These are phyloP conservation scores for Elegia similella DNA, from an alignment of 2,888 invertebrate genomes.

Conservation along the genomic window DNA sequence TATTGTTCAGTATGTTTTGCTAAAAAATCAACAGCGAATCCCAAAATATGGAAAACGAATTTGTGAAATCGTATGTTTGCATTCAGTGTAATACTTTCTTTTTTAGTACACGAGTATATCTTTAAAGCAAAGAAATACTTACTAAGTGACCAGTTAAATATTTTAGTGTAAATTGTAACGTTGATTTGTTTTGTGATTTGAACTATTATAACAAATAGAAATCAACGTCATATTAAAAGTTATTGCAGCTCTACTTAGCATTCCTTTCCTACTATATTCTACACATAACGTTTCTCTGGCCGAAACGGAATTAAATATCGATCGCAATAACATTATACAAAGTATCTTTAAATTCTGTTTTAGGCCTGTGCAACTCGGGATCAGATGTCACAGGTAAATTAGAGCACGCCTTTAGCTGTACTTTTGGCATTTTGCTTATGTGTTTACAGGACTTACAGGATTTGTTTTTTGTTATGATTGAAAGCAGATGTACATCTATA, in stretches of 20 bases:
- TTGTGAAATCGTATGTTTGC: no score
- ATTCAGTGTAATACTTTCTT: no score
- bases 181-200: background rate
- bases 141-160: no score
- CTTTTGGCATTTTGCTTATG: background rate
- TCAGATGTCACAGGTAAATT: constrained; percentile 64
- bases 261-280: constrained; percentile 24
- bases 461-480: background rate
- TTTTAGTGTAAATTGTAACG: no score
- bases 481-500: no score
- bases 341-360: constrained; percentile 71
- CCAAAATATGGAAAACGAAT: no score
- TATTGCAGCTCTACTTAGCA: background rate
- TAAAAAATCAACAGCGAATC: no score
- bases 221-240: background rate
- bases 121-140: no score
- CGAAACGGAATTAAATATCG: constrained; percentile 46
- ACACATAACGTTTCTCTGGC: constrained; percentile 25
- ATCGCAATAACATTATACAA: constrained; percentile 56
- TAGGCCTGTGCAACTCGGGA: constrained; percentile 72
- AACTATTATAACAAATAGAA: background rate
- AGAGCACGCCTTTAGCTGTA: constrained; percentile 28
- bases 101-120: no score
- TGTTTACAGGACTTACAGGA: background rate
- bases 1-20: no score